phyloP scores from a whole-genome alignment of 2,797 vertebrate species.

The Dipus sagitta region DNA sequence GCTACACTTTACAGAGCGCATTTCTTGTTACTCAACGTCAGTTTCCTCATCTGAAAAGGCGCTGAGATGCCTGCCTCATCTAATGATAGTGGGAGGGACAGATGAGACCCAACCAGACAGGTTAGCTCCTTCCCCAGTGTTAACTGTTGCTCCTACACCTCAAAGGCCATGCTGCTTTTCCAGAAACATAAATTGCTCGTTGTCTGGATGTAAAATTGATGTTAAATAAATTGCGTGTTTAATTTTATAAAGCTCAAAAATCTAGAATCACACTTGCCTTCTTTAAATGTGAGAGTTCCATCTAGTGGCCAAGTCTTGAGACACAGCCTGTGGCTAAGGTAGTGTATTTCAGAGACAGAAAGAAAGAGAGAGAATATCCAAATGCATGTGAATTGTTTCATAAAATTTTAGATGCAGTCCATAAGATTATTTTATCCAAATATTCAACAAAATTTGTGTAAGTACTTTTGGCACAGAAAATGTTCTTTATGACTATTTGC shows the following conservation, averaged over 20 bases:
- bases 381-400: not conserved
- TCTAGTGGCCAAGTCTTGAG: slow-evolving; percentile 69
- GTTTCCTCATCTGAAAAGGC: not conserved
- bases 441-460: not conserved
- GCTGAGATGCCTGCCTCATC: not conserved
- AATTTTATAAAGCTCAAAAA: slow-evolving; percentile 4
- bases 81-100: not conserved
- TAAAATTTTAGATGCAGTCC: not conserved
- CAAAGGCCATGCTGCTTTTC: not conserved
- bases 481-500: not conserved
- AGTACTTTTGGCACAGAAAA: not conserved
- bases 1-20: not conserved
- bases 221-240: not conserved
- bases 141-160: not conserved
- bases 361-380: not conserved
- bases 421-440: slow-evolving; percentile 4
- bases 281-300: slow-evolving; percentile 69
- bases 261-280: not conserved
- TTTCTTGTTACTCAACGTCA: not conserved
- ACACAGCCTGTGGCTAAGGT: not conserved
- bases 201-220: not conserved
- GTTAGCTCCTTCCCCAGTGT: not conserved
- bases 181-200: slow-evolving; percentile 8
- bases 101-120: no score
- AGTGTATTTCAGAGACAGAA: not conserved